These are phyloP conservation scores for Ctenomys sociabilis DNA, from an alignment of 2,113 vertebrate species.

Conservation along the genomic window DNA sequence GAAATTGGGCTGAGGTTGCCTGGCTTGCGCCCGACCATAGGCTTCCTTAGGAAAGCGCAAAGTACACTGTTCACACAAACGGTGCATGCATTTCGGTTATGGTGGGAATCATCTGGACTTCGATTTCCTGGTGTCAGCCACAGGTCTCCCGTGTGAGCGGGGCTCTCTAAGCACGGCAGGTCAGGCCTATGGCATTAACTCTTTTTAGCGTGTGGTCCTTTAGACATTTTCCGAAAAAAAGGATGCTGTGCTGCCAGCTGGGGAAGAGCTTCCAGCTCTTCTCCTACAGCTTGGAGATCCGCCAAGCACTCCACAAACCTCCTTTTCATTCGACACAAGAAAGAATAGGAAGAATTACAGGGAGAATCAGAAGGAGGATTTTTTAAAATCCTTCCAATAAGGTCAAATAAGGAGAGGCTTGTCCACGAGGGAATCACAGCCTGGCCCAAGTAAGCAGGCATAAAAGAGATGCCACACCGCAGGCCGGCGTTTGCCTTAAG, in stretches of 20 bases:
- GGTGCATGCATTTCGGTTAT: neutral
- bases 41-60: neutral
- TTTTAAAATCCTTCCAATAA: constrained; percentile 19
- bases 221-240: neutral
- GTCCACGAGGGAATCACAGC: neutral
- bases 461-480: constrained; percentile 40
- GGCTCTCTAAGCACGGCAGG: neutral
- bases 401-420: constrained; percentile 63
- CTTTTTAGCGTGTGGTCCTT: neutral
- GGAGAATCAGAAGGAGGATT: neutral
- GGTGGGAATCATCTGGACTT: neutral
- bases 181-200: neutral
- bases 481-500: constrained; percentile 63
- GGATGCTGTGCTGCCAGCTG: neutral
- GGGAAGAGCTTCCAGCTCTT: neutral
- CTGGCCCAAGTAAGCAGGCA: constrained; percentile 47
- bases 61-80: neutral
- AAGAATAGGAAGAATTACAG: constrained; percentile 44
- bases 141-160: neutral
- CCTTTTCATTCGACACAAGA: constrained; percentile 25
- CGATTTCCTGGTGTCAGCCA: neutral
- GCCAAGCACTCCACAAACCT: neutral
- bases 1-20: neutral
- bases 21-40: neutral
- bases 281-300: neutral